Conservation (phyloP, 2,888 invertebrate genomes). For the Mesoligia furuncula region DNA sequence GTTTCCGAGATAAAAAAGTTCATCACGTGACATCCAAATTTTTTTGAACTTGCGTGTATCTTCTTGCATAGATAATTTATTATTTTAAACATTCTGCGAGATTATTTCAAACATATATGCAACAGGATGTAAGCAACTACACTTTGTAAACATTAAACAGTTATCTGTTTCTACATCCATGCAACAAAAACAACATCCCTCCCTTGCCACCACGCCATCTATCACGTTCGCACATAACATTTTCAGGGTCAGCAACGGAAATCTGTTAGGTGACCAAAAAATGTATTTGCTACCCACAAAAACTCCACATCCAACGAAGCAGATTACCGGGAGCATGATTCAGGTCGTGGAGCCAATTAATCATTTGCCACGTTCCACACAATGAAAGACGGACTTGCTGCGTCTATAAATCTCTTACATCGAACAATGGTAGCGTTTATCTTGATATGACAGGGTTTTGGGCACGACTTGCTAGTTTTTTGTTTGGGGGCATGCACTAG, state of each 20-base stretch:
- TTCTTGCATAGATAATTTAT: no score
- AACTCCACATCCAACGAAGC: slow-evolving; percentile 35
- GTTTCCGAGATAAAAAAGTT: no score
- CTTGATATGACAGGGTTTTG: slow-evolving; percentile 48
- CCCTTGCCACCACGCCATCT: not conserved
- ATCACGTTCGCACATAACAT: slow-evolving; percentile 35
- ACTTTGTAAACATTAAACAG: not conserved
- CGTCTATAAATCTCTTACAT: slow-evolving; percentile 54
- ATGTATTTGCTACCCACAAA: slow-evolving; percentile 44
- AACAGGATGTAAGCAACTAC: not conserved
- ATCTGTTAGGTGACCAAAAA: slow-evolving; percentile 48
- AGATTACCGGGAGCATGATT: slow-evolving; percentile 39
- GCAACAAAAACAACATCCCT: not conserved
- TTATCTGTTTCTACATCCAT: not conserved
- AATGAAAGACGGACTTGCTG: slow-evolving; percentile 42
- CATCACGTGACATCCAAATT: no score
- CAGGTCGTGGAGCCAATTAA: slow-evolving; percentile 59
- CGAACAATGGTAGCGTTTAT: slow-evolving; percentile 57
- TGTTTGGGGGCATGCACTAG: not conserved
- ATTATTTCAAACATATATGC: not conserved
- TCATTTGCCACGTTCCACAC: slow-evolving; percentile 50
- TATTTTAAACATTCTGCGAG: no score
- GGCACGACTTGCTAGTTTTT: slow-evolving; percentile 26
- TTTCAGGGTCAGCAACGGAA: slow-evolving; percentile 31
- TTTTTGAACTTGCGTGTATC: no score